Conservation (phyloP, 2,113 vertebrate genomes). For the Cromileptes altivelis region DNA sequence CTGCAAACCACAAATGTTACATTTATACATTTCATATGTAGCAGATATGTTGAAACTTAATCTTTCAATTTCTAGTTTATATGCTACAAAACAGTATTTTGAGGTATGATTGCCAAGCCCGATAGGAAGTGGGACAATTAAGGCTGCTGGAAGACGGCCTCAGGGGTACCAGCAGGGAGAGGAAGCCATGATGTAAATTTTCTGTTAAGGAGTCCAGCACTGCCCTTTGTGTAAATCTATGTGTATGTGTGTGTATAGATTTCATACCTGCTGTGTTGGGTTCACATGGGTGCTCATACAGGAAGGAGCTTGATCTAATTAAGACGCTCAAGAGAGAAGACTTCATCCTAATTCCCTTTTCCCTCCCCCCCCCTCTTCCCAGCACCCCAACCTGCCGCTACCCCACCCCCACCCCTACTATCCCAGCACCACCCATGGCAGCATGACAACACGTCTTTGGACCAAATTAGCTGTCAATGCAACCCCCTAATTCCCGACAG, state of each 20-base stretch:
- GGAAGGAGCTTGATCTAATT: conserved; percentile 68
- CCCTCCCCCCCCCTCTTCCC: conserved; percentile 27
- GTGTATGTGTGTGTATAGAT: conserved; percentile 5
- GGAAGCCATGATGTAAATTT: conserved; percentile 6
- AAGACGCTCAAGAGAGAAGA: conserved; percentile 71
- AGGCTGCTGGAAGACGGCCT: neutral
- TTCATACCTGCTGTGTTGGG: conserved; percentile 39
- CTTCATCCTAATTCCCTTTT: conserved; percentile 73
- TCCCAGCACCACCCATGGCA: conserved; percentile 46
- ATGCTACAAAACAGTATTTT: neutral
- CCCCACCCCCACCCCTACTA: conserved; percentile 24
- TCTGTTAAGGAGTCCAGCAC: neutral
- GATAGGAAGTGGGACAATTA: neutral
- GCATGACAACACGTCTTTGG: conserved; percentile 66
- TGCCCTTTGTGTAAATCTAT: neutral
- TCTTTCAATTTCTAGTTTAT: no score
- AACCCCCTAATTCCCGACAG: conserved; percentile 65
- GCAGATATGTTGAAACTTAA: neutral
- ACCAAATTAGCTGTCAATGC: conserved; percentile 68
- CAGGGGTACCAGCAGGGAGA: neutral
- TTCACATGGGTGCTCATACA: conserved; percentile 33
- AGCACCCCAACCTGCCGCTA: conserved; percentile 41
- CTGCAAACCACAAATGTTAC: no score
- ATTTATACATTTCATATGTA: no score
- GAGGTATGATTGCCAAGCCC: neutral